These are phyloP conservation scores for Apotomis betuletana DNA, from an alignment of 2,888 invertebrate genomes.

Conservation along the genomic window DNA sequence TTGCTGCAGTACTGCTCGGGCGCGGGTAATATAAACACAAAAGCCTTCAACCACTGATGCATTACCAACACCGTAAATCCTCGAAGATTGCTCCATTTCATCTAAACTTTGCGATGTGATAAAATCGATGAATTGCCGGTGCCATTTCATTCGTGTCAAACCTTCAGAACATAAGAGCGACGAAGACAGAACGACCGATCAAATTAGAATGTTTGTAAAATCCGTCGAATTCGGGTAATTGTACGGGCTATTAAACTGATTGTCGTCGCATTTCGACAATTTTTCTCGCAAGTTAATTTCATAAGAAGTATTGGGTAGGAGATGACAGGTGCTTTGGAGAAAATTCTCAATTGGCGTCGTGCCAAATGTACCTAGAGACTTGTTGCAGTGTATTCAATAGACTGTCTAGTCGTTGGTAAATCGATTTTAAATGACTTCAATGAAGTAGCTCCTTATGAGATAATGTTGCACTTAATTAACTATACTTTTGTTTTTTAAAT, in stretches of 20 bases:
- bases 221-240: conserved; percentile 4
- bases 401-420: neutral
- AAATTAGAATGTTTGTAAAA: neutral
- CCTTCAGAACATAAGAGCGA: neutral
- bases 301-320: conserved; percentile 4
- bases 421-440: too few species aligned
- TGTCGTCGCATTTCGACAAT: conserved; percentile 1
- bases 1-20: too few species aligned
- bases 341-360: neutral
- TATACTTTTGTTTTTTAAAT: too few species aligned
- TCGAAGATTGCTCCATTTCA: conserved; percentile 28
- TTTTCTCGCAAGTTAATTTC: neutral
- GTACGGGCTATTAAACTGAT: conserved; percentile 18
- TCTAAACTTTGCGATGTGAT: neutral
- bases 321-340: conserved; percentile 4
- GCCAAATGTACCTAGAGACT: neutral
- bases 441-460: too few species aligned
- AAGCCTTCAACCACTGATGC: conserved; percentile 14
- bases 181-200: neutral
- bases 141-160: neutral
- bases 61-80: conserved; percentile 20
- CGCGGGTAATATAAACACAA: too few species aligned
- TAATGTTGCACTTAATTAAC: too few species aligned
- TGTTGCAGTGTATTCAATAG: neutral
- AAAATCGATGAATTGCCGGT: neutral